Base-by-base conservation (phyloP, 2,797 vertebrate genomes). In the Manis javanica region DNA sequence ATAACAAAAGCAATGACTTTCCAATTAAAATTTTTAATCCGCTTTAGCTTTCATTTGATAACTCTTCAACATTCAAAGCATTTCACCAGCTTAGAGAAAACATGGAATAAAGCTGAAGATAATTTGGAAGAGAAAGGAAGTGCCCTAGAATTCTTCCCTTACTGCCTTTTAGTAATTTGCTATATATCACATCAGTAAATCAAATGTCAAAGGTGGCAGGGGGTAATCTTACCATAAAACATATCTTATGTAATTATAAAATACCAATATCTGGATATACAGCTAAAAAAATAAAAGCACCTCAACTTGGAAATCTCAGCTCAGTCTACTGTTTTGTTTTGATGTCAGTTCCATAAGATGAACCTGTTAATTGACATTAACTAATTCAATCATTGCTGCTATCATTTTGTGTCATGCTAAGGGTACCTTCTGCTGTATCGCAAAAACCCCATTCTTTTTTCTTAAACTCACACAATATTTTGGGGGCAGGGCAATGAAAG, bases 251-350 rank as follows among this genome's bases (percentile, higher is more conserved):
- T 46, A 93, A 89, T 81, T 63, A 85, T 72, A 84, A 95, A 95
- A 86, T 78, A 86, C 46, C 21, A 93, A 31, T 79, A 53, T 88
- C 83, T 93, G 53, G 19, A 81, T 72, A 26, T 51, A 23, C 14
- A 84, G 46, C 63, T 90, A 42, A 87, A 42, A 42, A 96, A 88
- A 18, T 37, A 64, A 90, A 69, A 86, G 51, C 16, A 95, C 16
- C 19, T 87, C 69, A 81, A 81, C 77, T 92, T 93, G 59, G 87
- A 96, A 94, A 96, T 88, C 82, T 94, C 83, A 75, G 42, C 57
- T 63, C 74, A 86, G 8, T 46, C 59, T 75, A 72, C 37, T 74
- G 11, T 53, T 13, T 29, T 89, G 31, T 39, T 57, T 61, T 37
- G 79, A 64, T 42, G 42, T 49, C 46, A 39, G 14, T 84, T 95